Evolutionary conservation across 2,797 vertebrate genomes (phyloP).

Genomic region (Gallinago nigripennis): DNA sequence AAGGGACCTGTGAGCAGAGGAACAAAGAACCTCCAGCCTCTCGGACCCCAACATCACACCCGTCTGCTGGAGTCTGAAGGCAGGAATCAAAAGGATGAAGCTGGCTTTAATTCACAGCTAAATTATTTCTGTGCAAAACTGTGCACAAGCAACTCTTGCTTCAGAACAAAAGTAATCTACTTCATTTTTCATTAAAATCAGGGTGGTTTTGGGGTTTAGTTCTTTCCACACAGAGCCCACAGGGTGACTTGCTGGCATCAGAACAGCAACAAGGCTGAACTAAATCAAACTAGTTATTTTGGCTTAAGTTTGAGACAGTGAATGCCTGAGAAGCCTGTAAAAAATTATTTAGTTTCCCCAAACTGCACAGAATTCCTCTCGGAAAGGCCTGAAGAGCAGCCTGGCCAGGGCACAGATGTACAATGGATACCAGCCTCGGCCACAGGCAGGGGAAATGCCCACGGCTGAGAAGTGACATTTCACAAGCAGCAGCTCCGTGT

Average conservation of each 20-base stretch:
- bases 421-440: background rate
- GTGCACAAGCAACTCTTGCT: background rate
- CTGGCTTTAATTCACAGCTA: background rate
- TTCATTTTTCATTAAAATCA: background rate
- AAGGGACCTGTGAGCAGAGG: background rate
- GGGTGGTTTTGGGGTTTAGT: background rate
- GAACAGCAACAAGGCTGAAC: background rate
- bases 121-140: background rate
- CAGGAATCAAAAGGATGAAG: background rate
- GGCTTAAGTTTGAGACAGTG: background rate
- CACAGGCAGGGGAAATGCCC: background rate
- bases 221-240: background rate
- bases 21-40: background rate
- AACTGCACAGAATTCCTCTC: background rate
- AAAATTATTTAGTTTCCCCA: background rate
- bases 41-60: fast-evolving
- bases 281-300: background rate
- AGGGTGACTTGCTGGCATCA: background rate
- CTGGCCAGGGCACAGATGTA: background rate
- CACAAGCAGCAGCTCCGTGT: background rate
- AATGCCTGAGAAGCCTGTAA: slow-evolving; percentile 6
- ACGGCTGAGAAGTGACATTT: background rate
- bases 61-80: background rate
- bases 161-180: background rate
- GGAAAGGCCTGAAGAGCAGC: background rate